These are phyloP conservation scores for Myiopsitta monachus DNA, from an alignment of 2,113 vertebrate genomes.

Conservation along the genomic window DNA sequence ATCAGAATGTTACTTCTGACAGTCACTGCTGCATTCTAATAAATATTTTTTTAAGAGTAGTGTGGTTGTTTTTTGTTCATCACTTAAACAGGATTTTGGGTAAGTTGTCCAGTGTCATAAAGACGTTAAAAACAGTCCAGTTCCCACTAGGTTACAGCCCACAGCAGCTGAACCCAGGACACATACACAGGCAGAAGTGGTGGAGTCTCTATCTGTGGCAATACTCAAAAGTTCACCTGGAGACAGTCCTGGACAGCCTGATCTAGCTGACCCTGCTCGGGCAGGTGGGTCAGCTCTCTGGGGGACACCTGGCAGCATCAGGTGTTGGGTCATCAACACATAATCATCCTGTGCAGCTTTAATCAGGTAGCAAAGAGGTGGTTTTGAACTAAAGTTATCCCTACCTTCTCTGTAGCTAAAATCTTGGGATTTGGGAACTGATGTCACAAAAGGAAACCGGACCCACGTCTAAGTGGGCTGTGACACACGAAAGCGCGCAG, in stretches of 20 bases:
- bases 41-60: background rate
- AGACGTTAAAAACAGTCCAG: accelerated
- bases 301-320: background rate
- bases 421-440: background rate
- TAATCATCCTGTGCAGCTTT: background rate
- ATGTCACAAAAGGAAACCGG: background rate
- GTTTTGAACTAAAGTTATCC: background rate
- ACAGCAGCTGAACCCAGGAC: background rate
- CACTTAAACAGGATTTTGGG: background rate
- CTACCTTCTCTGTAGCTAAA: too few relatives aligned
- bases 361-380: background rate
- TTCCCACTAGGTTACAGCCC: background rate
- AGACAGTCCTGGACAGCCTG: background rate
- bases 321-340: background rate
- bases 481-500: accelerated
- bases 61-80: background rate
- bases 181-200: background rate
- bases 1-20: background rate
- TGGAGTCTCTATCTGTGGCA: background rate
- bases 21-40: background rate
- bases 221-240: background rate
- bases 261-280: background rate
- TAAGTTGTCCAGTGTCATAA: background rate
- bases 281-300: too few relatives aligned
- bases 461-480: background rate